phyloP scores from a whole-genome alignment of 2,888 invertebrate genomes.

The Linnaemya vulpina region DNA sequence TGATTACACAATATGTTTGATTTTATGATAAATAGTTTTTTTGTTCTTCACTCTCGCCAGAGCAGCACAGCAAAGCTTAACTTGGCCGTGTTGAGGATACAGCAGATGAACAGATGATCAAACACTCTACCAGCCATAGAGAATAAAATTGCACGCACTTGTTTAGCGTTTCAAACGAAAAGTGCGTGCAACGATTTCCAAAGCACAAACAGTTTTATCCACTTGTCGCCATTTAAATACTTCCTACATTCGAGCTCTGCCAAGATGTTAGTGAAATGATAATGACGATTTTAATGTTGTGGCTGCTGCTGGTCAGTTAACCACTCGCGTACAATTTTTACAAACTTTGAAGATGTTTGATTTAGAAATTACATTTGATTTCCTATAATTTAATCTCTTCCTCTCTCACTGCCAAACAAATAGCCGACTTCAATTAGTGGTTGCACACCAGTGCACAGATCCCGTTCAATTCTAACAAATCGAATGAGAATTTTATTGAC shows the following conservation, averaged over 20 bases:
- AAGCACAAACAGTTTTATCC: constrained; percentile 18
- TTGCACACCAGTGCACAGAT: neutral
- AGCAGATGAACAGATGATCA: constrained; percentile 63
- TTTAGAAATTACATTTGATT: constrained; percentile 63
- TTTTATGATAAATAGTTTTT: constrained; percentile 75
- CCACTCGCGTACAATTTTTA: too few relatives aligned
- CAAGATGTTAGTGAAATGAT: constrained; percentile 3
- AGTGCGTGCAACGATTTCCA: constrained; percentile 45
- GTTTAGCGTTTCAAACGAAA: constrained; percentile 13
- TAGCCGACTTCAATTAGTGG: constrained; percentile 27
- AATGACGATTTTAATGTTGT: constrained; percentile 20
- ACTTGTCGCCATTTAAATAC: constrained; percentile 61
- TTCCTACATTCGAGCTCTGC: constrained; percentile 17
- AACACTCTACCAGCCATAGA: constrained; percentile 35
- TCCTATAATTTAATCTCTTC: constrained; percentile 59
- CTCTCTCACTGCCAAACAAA: constrained; percentile 36
- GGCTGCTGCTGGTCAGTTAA: too few relatives aligned
- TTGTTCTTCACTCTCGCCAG: neutral
- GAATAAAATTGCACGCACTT: constrained; percentile 57
- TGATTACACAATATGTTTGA: constrained; percentile 82
- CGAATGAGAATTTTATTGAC: constrained; percentile 66
- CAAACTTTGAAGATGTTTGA: constrained; percentile 52
- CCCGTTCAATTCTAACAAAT: constrained; percentile 53
- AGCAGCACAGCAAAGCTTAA: constrained; percentile 11
- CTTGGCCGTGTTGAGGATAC: constrained; percentile 59